phyloP scores from a whole-genome alignment of 2,888 invertebrate species.

The Merodon equestris region DNA sequence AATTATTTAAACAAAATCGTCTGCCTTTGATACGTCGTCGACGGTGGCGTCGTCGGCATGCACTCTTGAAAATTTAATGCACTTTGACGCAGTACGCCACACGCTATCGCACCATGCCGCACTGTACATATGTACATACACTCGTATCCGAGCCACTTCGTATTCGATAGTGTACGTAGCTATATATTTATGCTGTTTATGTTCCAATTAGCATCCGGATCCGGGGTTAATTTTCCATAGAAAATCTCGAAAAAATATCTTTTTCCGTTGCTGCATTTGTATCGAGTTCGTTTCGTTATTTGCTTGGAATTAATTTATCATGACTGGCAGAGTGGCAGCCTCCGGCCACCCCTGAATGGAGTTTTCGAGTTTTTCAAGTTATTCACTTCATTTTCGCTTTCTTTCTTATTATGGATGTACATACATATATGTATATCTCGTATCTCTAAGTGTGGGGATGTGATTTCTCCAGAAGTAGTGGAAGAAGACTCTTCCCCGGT shows the following conservation, averaged over 20 bases:
- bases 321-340: conserved; percentile 24
- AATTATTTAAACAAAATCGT: conserved; percentile 49
- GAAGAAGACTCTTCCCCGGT: no score
- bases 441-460: background rate
- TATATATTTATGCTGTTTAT: no score
- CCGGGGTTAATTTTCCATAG: background rate
- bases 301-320: conserved; percentile 36
- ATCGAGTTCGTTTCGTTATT: conserved; percentile 13
- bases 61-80: conserved; percentile 35
- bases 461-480: conserved; percentile 30
- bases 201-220: background rate
- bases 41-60: conserved; percentile 1
- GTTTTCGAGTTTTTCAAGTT: background rate
- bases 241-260: no score
- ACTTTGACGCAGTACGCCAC: conserved; percentile 3
- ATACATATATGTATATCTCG: no score
- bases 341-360: background rate
- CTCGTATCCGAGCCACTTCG: no score
- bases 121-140: background rate
- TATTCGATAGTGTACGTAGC: no score
- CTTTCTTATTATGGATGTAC: no score
- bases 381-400: no score
- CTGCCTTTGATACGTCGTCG: background rate
- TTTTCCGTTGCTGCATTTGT: conserved; percentile 12
- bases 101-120: background rate